A percentile compares a stretch with the other conserved stretches of the same genome.
Evolutionary conservation across 2,888 invertebrate genomes (phyloP).

Genomic region (Agrotis puta): DNA sequence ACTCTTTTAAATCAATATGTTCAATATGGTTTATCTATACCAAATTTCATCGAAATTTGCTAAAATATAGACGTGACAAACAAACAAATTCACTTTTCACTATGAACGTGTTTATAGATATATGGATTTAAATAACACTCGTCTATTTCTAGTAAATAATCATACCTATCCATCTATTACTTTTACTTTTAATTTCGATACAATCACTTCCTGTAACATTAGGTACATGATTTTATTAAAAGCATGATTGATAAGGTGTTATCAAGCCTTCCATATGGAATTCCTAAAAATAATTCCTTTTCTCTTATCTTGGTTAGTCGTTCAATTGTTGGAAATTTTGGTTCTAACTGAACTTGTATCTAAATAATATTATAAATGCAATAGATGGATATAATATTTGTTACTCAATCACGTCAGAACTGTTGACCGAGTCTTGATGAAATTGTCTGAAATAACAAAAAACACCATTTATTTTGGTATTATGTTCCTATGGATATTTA

Average conservation of each 20-base stretch:
- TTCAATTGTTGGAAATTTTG: not conserved
- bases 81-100: not conserved
- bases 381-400: no score
- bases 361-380: no score
- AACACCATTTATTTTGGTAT: no score
- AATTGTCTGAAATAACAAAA: no score
- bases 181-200: not conserved
- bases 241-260: slow-evolving; percentile 16
- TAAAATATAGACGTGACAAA: not conserved
- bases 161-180: not conserved
- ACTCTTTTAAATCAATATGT: no score
- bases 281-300: not conserved
- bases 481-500: no score
- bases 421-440: no score
- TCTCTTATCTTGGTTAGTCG: not conserved
- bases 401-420: no score
- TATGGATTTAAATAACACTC: not conserved
- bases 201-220: slow-evolving; percentile 7
- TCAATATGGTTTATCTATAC: not conserved
- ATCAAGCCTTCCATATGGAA: slow-evolving; percentile 4
- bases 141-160: not conserved
- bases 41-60: not conserved
- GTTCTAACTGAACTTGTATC: not conserved
- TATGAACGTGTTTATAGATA: not conserved
- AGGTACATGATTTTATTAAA: not conserved